Evolutionary conservation across 2,113 vertebrate genomes (phyloP).

Genomic region (Scytalopus superciliaris): DNA sequence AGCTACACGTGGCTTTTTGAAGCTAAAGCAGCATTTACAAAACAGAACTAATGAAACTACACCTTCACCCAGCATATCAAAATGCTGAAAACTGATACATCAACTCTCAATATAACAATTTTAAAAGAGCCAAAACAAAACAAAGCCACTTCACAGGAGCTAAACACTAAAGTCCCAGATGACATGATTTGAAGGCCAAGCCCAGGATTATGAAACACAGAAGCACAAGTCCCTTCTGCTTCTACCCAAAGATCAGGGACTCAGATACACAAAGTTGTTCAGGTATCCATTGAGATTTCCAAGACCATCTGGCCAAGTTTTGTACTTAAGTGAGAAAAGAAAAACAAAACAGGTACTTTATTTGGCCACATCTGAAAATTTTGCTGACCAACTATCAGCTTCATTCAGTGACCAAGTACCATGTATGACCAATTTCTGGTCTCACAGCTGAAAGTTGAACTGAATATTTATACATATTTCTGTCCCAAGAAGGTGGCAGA

Average conservation of each 20-base stretch:
- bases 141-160: neutral
- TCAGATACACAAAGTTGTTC: neutral
- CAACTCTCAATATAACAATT: neutral
- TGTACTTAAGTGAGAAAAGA: neutral
- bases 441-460: neutral
- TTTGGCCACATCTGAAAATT: neutral
- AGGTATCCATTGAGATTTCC: neutral
- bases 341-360: neutral
- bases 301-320: neutral
- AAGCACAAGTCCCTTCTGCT: neutral
- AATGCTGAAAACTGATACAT: neutral
- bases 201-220: neutral
- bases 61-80: neutral
- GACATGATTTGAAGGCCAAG: neutral
- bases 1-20: neutral
- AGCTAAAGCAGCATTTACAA: neutral
- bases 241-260: neutral
- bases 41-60: neutral
- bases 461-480: neutral
- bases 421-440: neutral
- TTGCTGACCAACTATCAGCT: neutral
- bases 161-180: neutral
- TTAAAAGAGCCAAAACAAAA: neutral
- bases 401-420: neutral
- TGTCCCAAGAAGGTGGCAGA: neutral